Evolutionary conservation across 2,113 vertebrate genomes (phyloP), one percentile per base, ranked within the genome.

Genomic region (Melanotaenia duboulayi): DNA sequence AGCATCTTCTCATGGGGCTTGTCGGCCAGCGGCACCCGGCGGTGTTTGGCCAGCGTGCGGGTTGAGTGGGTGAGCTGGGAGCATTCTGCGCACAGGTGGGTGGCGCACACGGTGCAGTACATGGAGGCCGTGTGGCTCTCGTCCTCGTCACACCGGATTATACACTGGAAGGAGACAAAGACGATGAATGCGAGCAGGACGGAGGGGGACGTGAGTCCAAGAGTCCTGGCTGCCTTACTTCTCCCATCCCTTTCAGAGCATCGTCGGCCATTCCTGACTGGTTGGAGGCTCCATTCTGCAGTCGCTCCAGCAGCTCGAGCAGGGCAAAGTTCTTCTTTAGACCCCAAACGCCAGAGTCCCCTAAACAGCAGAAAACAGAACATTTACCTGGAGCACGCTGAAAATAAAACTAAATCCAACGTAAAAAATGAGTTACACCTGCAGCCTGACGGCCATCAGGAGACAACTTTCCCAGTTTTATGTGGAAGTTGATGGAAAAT

Each of bases 311-410:
- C 19, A 99, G 96, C 74, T 99, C 98, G 65, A 99, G 92, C 81
- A 99, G 94, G 81, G 98, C 97, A 93, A 99, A 99, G 91, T 99
- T 99, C 89, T 99, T 99, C 92, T 99, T 99, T 87, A 99, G 90
- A 25, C 98, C 98, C 98, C 98, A 99, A 55, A 99, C 96, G 78
- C 98, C 98, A 63, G 98, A 99, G 85, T 99, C 97, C 32, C 98
- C 97, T 99, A 35, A 37, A 70, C 1, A 24, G 23, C 20, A 10
- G 37, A 12, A 42, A 42, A 44, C 28, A 42, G 16, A 11, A 20
- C 14, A 19, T 39, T 6, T 9, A 5, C 32, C 32, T 35, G 32
- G 32, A 35, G 6, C 28, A 3, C 28, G n/a, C n/a, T n/a, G n/a
- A n/a, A n/a, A n/a, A n/a, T n/a, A n/a, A n/a, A n/a, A n/a, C n/a